phyloP scores from a whole-genome alignment of 2,888 invertebrate genomes.

The Noctua comes region DNA sequence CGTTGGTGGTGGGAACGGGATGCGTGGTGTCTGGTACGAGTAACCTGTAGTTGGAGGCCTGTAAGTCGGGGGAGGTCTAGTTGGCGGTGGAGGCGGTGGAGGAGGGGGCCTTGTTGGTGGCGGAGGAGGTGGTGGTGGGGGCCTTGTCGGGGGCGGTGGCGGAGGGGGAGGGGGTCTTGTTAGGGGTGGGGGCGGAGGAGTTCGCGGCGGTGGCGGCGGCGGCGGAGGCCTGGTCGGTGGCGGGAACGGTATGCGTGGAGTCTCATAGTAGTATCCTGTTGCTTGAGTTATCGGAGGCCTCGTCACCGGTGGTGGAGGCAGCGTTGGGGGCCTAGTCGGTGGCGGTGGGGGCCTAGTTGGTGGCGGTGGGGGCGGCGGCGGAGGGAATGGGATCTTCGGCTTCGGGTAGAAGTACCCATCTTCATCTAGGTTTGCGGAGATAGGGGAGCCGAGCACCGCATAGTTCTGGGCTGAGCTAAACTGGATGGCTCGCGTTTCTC shows the following conservation, averaged over 20 bases:
- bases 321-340: slow-evolving; percentile 55
- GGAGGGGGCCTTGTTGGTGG: slow-evolving; percentile 57
- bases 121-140: slow-evolving; percentile 42
- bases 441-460: slow-evolving; percentile 82
- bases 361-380: slow-evolving; percentile 71
- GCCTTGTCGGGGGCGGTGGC: slow-evolving; percentile 61
- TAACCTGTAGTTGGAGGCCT: slow-evolving; percentile 50
- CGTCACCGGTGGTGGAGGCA: slow-evolving; percentile 58
- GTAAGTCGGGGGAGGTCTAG: slow-evolving; percentile 54
- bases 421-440: slow-evolving; percentile 82
- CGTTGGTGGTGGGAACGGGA: slow-evolving; percentile 55
- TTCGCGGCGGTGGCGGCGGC: slow-evolving; percentile 46
- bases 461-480: slow-evolving; percentile 83
- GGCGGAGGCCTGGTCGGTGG: slow-evolving; percentile 52
- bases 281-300: slow-evolving; percentile 59
- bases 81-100: slow-evolving; percentile 49
- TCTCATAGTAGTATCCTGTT: slow-evolving; percentile 76
- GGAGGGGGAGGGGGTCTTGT: slow-evolving; percentile 66
- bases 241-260: slow-evolving; percentile 64
- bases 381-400: slow-evolving; percentile 84
- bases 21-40: slow-evolving; percentile 47
- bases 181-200: slow-evolving; percentile 65
- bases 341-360: slow-evolving; percentile 61
- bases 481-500: slow-evolving; percentile 79
- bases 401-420: slow-evolving; percentile 89